Evolutionary conservation across 1,140 invertebrate species (phyloP).

Genomic region (Gonatopus flavifemur): DNA sequence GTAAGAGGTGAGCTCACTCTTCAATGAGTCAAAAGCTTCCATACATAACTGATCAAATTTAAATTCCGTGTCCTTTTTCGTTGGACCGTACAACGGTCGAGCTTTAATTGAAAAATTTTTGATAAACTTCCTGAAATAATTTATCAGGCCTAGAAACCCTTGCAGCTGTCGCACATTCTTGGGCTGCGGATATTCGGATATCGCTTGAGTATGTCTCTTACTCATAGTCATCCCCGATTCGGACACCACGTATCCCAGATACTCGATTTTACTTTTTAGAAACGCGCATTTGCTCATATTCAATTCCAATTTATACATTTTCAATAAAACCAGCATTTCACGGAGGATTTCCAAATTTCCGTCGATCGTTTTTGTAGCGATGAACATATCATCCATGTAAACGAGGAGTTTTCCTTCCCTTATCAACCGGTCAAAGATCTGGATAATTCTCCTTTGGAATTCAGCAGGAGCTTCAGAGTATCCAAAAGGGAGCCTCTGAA

Average conservation of each 20-base stretch:
- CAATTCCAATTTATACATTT: conserved; percentile 16
- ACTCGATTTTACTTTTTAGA: conserved; percentile 12
- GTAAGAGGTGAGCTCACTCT: background rate
- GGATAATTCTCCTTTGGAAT: conserved; percentile 5
- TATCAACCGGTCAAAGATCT: conserved; percentile 1
- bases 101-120: conserved; percentile 6
- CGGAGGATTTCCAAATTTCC: conserved; percentile 10
- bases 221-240: conserved; percentile 5
- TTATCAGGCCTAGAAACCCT: conserved; percentile 10
- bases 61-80: conserved; percentile 3
- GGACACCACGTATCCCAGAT: conserved; percentile 17
- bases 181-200: conserved; percentile 2
- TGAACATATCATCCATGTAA: conserved; percentile 19
- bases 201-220: conserved; percentile 1
- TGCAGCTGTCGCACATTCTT: background rate
- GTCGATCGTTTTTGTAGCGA: conserved; percentile 3
- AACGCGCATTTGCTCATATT: conserved; percentile 21
- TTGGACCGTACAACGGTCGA: conserved; percentile 7
- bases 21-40: background rate
- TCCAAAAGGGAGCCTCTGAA: conserved; percentile 9
- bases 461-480: background rate
- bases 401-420: background rate
- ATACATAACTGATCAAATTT: conserved; percentile 6
- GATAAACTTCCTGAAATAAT: conserved; percentile 18
- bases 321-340: conserved; percentile 10